These are phyloP conservation scores for Sebastes wilsoni DNA, from an alignment of 2,797 vertebrate genomes.

Conservation along the genomic window DNA sequence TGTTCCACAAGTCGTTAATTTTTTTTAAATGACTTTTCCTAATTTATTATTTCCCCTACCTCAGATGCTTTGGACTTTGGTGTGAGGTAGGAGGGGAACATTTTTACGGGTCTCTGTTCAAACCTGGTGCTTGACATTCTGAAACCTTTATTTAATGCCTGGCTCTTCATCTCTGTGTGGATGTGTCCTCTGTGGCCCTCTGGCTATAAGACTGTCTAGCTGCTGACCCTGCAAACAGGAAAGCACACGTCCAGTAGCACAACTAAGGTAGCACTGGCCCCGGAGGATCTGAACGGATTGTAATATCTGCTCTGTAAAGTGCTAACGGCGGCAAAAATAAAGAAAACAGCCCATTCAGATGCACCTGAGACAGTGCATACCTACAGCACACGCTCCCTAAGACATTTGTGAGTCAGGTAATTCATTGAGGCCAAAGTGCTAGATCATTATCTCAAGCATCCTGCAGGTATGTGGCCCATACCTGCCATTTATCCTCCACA, in stretches of 20 bases:
- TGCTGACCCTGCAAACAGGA: slow-evolving; percentile 68
- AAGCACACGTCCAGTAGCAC: slow-evolving; percentile 49
- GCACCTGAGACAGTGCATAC: not conserved
- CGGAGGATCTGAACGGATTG: slow-evolving; percentile 31
- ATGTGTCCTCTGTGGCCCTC: slow-evolving; percentile 52
- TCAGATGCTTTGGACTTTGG: slow-evolving; percentile 66
- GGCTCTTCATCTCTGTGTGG: slow-evolving; percentile 37
- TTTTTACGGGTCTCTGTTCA: slow-evolving; percentile 60
- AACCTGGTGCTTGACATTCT: slow-evolving; percentile 57
- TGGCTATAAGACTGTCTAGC: slow-evolving; percentile 40
- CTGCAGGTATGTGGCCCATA: slow-evolving; percentile 10
- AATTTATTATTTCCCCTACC: slow-evolving; percentile 77
- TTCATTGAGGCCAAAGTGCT: slow-evolving; percentile 42
- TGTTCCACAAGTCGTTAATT: slow-evolving; percentile 14
- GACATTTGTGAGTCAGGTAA: slow-evolving; percentile 9
- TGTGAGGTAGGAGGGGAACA: slow-evolving; percentile 39
- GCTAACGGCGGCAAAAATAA: slow-evolving; percentile 51
- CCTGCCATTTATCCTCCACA: slow-evolving; percentile 31
- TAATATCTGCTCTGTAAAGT: slow-evolving; percentile 40
- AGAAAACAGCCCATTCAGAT: slow-evolving; percentile 7
- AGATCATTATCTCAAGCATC: slow-evolving; percentile 46
- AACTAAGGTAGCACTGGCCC: slow-evolving; percentile 27
- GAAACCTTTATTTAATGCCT: slow-evolving; percentile 39
- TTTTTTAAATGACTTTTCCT: slow-evolving; percentile 36
- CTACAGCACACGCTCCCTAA: not conserved